These are phyloP conservation scores for Nyctalus aviator DNA, from an alignment of 2,797 vertebrate genomes.

Conservation along the genomic window DNA sequence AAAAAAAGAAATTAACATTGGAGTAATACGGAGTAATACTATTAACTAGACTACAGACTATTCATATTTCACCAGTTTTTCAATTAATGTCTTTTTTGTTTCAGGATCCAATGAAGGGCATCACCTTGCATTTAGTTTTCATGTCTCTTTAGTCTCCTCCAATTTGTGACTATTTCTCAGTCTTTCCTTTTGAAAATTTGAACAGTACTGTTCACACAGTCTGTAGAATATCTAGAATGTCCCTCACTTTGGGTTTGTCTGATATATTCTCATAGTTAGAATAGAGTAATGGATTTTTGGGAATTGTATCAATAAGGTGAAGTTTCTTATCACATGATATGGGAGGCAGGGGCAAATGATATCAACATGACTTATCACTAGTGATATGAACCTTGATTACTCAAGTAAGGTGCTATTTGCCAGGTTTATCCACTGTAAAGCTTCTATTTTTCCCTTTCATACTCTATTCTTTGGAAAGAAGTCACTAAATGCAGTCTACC, in stretches of 20 bases:
- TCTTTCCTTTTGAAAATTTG: slow-evolving; percentile 27
- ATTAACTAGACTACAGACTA: neutral
- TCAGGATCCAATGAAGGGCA: neutral
- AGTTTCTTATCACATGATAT: neutral
- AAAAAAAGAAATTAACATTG: neutral
- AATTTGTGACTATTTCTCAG: slow-evolving; percentile 35
- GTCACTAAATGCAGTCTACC: neutral
- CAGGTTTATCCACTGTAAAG: neutral
- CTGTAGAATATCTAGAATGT: neutral
- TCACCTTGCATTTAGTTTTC: neutral
- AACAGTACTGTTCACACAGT: neutral
- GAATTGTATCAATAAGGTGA: neutral
- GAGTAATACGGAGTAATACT: neutral
- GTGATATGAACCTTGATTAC: neutral
- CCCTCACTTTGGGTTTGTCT: neutral
- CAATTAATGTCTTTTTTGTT: neutral
- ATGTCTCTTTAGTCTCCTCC: neutral
- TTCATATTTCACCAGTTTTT: neutral
- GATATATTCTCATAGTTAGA: neutral
- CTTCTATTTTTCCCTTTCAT: neutral
- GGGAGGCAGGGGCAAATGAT: neutral
- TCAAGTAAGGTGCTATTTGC: neutral
- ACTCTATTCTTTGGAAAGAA: neutral
- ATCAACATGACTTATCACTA: neutral
- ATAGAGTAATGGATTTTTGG: neutral